These are phyloP conservation scores for Paraplagusia blochii DNA, from an alignment of 2,113 vertebrate genomes.

Conservation along the genomic window DNA sequence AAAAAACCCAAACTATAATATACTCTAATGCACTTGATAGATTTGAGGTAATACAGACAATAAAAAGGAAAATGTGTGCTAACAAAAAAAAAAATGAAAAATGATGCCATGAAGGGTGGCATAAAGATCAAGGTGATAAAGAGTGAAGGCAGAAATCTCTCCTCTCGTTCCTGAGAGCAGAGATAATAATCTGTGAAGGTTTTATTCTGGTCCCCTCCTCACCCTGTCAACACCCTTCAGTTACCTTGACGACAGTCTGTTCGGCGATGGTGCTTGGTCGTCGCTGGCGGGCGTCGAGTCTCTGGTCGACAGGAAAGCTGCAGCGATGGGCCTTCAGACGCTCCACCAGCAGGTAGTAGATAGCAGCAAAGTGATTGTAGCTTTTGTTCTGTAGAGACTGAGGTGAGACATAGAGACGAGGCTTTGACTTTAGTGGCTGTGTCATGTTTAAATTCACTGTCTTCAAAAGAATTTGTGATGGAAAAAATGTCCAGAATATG, in stretches of 20 bases:
- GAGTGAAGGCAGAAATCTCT: constrained; percentile 8
- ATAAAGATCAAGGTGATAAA: constrained; percentile 53
- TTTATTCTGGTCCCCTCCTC: constrained; percentile 28
- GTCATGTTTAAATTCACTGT: not conserved
- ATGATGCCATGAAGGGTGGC: constrained; percentile 40
- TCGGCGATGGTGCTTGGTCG: constrained; percentile 93
- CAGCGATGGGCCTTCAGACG: constrained; percentile 94
- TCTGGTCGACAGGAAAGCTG: constrained; percentile 94
- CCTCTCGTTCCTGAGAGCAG: constrained; percentile 49
- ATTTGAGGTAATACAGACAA: constrained; percentile 9
- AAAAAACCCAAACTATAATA: too few species aligned
- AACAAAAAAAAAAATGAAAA: constrained; percentile 41
- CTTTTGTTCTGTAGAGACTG: constrained; percentile 98
- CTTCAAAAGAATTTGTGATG: too few species aligned
- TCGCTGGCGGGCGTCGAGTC: constrained; percentile 90
- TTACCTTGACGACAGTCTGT: constrained; percentile 93
- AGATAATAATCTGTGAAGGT: constrained; percentile 30
- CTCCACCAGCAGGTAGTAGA: constrained; percentile 96
- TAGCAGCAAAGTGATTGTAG: constrained; percentile 99
- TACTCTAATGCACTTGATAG: too few species aligned
- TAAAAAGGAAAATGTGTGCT: constrained; percentile 24
- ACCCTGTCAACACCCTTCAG: not conserved
- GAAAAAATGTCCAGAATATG: too few species aligned
- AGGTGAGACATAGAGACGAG: constrained; percentile 39
- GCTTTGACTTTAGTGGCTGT: not conserved